phyloP scores from a whole-genome alignment of 2,113 vertebrate genomes.

The Channa maculata region DNA sequence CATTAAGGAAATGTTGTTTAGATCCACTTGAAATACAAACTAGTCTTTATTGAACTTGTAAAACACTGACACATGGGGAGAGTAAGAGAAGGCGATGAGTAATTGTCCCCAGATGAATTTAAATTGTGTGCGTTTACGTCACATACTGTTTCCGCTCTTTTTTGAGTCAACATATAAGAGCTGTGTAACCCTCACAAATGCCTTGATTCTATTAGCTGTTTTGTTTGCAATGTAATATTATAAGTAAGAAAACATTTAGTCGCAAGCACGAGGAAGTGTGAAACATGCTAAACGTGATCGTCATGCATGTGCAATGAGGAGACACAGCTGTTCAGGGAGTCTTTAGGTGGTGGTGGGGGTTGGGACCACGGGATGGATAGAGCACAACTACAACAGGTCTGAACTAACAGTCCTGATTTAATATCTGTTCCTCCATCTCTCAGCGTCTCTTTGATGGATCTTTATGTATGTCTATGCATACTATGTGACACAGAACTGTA shows the following conservation, averaged over 20 bases:
- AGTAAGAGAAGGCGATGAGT: too few species aligned
- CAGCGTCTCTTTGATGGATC: conserved; percentile 68
- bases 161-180: too few species aligned
- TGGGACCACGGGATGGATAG: conserved; percentile 33
- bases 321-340: conserved; percentile 28
- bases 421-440: conserved; percentile 55
- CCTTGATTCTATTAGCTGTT: not conserved
- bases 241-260: conserved; percentile 7
- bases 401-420: conserved; percentile 67
- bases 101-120: too few species aligned
- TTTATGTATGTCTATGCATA: conserved; percentile 70
- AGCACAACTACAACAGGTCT: conserved; percentile 43
- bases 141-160: too few species aligned
- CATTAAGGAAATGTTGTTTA: too few species aligned
- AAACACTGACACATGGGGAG: too few species aligned
- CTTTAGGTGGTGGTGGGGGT: conserved; percentile 6
- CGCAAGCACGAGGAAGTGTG: not conserved
- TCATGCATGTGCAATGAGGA: conserved; percentile 21
- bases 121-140: too few species aligned
- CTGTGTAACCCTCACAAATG: not conserved
- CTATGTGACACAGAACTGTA: conserved; percentile 75
- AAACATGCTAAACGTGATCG: not conserved
- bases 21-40: not conserved
- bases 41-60: too few species aligned
- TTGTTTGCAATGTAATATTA: not conserved